A percentile compares a stretch with the other conserved stretches of the same genome.
Conservation (phyloP, 1,140 invertebrate species). For the Lucilia sericata region DNA sequence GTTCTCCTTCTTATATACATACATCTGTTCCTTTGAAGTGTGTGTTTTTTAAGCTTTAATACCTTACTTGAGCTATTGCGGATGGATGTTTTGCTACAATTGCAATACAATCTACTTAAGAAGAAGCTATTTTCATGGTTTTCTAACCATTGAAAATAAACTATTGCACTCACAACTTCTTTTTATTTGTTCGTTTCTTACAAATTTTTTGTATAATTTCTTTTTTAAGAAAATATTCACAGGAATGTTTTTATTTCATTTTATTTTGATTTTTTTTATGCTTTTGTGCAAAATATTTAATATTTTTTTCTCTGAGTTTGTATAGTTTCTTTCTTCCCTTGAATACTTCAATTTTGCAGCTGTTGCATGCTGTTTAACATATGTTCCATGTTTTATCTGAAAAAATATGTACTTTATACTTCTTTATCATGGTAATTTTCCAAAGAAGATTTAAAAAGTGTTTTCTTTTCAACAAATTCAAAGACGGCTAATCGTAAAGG, state of each 20-base stretch:
- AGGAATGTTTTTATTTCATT: slow-evolving; percentile 15
- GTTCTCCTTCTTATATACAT: not conserved
- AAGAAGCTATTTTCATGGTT: not conserved
- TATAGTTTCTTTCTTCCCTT: not conserved
- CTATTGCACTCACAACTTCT: not conserved
- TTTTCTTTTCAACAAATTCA: not conserved
- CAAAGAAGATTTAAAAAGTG: too few relatives aligned
- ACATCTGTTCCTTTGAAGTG: not conserved
- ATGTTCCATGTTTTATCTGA: not conserved
- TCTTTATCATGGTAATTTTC: slow-evolving; percentile 4
- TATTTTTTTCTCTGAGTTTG: not conserved
- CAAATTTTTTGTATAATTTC: not conserved
- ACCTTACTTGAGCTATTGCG: not conserved
- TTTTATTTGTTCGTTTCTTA: not conserved
- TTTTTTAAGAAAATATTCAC: not conserved
- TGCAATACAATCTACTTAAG: slow-evolving; percentile 8
- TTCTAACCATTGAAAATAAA: slow-evolving; percentile 12
- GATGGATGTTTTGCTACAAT: not conserved
- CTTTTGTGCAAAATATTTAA: not conserved
- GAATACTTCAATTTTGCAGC: not conserved
- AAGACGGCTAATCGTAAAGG: slow-evolving; percentile 9
- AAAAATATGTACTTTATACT: not conserved
- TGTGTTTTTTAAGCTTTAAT: not conserved
- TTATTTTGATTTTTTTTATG: slow-evolving; percentile 19
- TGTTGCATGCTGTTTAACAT: not conserved